Conservation (phyloP, 1,140 invertebrate genomes). For the Drosophila sp. region DNA sequence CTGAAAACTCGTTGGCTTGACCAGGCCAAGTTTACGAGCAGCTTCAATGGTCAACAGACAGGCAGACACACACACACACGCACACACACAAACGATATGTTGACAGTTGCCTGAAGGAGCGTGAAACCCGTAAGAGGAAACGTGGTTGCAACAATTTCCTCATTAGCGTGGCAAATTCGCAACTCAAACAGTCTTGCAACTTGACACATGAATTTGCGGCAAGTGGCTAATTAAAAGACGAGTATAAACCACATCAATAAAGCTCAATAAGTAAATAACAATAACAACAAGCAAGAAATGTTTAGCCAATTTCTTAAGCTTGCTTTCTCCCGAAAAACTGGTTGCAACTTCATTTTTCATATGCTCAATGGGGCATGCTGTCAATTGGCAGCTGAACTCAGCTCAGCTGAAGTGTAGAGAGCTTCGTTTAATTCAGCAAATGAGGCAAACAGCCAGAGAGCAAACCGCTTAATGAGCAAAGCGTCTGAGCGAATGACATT, state of each 20-base stretch:
- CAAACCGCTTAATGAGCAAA: constrained; percentile 16
- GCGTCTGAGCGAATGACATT: constrained; percentile 35
- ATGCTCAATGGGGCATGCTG: constrained; percentile 40
- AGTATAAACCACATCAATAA: constrained; percentile 19
- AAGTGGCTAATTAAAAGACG: constrained; percentile 45
- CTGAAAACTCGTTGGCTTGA: constrained; percentile 36
- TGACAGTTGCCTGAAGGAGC: constrained; percentile 40
- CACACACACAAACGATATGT: constrained; percentile 7
- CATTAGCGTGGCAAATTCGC: constrained; percentile 42
- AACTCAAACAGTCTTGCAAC: constrained; percentile 16
- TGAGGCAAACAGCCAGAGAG: constrained; percentile 18
- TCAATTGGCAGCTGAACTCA: constrained; percentile 29
- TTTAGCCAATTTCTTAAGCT: constrained; percentile 12
- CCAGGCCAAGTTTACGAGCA: constrained; percentile 47
- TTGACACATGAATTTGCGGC: constrained; percentile 24
- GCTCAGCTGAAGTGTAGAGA: constrained; percentile 9
- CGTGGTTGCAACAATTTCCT: constrained; percentile 44
- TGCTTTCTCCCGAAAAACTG: constrained; percentile 5
- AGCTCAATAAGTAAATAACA: background rate
- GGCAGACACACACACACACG: constrained; percentile 17
- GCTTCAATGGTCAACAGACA: constrained; percentile 26
- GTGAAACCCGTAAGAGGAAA: constrained; percentile 9
- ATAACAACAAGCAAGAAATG: background rate
- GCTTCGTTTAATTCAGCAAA: constrained; percentile 3
- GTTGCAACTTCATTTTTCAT: constrained; percentile 44